phyloP scores from a whole-genome alignment of 2,113 vertebrate species.

The Oryzias javanicus region DNA sequence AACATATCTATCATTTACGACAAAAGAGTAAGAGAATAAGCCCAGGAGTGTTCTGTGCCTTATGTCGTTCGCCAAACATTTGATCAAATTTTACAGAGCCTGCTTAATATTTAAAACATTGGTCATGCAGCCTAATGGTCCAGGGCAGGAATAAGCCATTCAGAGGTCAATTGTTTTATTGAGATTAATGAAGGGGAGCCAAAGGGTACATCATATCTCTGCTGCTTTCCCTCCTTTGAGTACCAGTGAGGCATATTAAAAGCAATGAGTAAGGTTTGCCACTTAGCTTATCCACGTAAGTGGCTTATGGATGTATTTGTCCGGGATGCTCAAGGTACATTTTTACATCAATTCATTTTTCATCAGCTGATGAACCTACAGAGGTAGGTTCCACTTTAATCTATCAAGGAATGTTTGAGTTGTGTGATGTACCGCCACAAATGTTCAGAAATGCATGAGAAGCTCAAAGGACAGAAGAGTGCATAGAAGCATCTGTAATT shows the following conservation, averaged over 20 bases:
- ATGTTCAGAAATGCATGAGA: slow-evolving; percentile 25
- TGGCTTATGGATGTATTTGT: slow-evolving; percentile 74
- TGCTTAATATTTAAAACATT: slow-evolving; percentile 78
- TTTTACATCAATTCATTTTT: slow-evolving; percentile 72
- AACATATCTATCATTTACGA: slow-evolving; percentile 73
- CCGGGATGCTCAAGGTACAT: slow-evolving; percentile 56
- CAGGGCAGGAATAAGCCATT: slow-evolving; percentile 73
- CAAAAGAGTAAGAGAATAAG: slow-evolving; percentile 35
- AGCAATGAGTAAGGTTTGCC: slow-evolving; percentile 64
- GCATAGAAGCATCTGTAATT: slow-evolving; percentile 1
- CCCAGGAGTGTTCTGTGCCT: slow-evolving; percentile 41
- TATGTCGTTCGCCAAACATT: slow-evolving; percentile 74
- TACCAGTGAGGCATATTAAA: slow-evolving; percentile 65
- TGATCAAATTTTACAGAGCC: slow-evolving; percentile 76
- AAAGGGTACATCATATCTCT: slow-evolving; percentile 73
- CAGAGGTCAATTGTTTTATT: slow-evolving; percentile 79
- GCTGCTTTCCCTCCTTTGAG: slow-evolving; percentile 58
- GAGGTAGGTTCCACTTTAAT: slow-evolving; percentile 29
- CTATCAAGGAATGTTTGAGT: slow-evolving; percentile 40
- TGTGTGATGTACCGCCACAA: background rate
- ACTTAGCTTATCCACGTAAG: slow-evolving; percentile 72
- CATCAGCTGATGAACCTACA: slow-evolving; percentile 63
- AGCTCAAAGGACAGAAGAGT: background rate
- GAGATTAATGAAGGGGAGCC: slow-evolving; percentile 76
- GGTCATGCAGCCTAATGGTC: slow-evolving; percentile 72